These are phyloP conservation scores for Acanthis flammea DNA, from an alignment of 2,797 vertebrate species.

Conservation along the genomic window DNA sequence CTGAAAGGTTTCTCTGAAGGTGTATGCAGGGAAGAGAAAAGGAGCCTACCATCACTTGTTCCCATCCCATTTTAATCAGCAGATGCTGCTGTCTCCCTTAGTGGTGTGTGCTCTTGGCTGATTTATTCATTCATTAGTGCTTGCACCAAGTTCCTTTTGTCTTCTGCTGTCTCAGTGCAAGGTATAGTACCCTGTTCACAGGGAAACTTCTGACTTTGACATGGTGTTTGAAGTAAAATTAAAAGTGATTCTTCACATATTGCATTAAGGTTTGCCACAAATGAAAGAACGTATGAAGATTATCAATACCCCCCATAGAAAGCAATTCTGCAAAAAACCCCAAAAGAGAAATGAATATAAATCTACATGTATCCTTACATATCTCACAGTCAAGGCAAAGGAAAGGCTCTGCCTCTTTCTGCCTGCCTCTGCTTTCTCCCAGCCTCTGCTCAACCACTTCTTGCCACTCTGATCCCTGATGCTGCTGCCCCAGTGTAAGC, in stretches of 20 bases:
- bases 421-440: background rate
- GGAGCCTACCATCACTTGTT: background rate
- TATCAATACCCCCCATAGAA: background rate
- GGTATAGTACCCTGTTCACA: background rate
- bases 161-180: background rate
- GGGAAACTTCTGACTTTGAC: background rate
- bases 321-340: background rate
- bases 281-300: background rate
- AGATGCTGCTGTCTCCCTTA: background rate
- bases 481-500: rapidly evolving
- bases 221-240: background rate
- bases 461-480: background rate
- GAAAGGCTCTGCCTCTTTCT: background rate
- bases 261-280: background rate
- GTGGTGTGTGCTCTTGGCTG: background rate
- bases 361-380: background rate
- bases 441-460: background rate
- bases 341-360: background rate
- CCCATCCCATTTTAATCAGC: background rate
- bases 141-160: background rate
- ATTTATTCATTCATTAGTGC: background rate
- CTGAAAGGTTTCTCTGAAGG: background rate
- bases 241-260: background rate
- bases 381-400: background rate
- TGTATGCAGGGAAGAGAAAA: background rate